A percentile compares a stretch with the other conserved stretches of the same genome.
Evolutionary conservation across 2,888 invertebrate species (phyloP).

Genomic region (Panorpa germanica): DNA sequence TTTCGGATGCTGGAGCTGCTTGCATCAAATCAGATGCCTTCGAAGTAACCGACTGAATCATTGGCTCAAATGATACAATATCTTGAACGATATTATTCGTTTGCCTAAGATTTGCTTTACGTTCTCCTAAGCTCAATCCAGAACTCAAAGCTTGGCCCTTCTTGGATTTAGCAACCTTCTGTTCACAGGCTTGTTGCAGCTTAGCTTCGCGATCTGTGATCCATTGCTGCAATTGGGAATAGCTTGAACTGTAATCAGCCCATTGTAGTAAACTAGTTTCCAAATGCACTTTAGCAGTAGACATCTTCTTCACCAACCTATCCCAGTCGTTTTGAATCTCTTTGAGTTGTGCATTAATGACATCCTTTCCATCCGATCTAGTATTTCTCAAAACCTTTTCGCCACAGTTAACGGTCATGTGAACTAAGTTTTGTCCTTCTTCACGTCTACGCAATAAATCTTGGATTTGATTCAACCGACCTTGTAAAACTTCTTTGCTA

Average conservation of each 20-base stretch:
- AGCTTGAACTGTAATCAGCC: slow-evolving; percentile 91
- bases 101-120: slow-evolving; percentile 74
- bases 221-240: slow-evolving; percentile 85
- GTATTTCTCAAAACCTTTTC: slow-evolving; percentile 80
- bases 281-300: slow-evolving; percentile 75
- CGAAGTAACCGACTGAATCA: slow-evolving; percentile 87
- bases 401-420: slow-evolving; percentile 72
- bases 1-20: slow-evolving; percentile 80
- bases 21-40: slow-evolving; percentile 87
- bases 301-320: slow-evolving; percentile 74
- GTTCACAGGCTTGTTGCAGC: slow-evolving; percentile 74
- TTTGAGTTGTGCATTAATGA: slow-evolving; percentile 69
- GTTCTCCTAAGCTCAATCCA: slow-evolving; percentile 59
- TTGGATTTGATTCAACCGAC: slow-evolving; percentile 59
- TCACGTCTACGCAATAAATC: slow-evolving; percentile 64
- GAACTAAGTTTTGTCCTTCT: slow-evolving; percentile 71
- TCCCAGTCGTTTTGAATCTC: slow-evolving; percentile 89
- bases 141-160: slow-evolving; percentile 61
- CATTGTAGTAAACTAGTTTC: slow-evolving; percentile 85
- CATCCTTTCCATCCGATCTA: slow-evolving; percentile 73
- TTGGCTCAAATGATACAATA: slow-evolving; percentile 90
- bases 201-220: slow-evolving; percentile 85
- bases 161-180: slow-evolving; percentile 60
- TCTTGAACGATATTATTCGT: slow-evolving; percentile 92
- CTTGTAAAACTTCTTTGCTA: slow-evolving; percentile 67